Base-by-base conservation (phyloP, 2,113 vertebrate species). In the Centropristis striata region DNA sequence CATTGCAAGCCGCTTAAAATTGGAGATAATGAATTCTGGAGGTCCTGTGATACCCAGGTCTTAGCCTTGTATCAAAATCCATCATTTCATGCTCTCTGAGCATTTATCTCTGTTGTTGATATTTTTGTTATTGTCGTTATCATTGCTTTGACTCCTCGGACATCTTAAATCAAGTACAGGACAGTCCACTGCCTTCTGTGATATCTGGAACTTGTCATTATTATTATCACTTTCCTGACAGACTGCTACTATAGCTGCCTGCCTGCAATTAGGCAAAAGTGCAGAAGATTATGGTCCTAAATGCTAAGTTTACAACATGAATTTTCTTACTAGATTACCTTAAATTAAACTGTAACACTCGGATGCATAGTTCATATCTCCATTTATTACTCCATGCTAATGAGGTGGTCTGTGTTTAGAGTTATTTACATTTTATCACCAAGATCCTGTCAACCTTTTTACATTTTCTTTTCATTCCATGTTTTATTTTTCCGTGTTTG, bases 401-500 rank as follows among this genome's bases (percentile, higher is more conserved):
- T 61, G 37, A 71, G n/a, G 15, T 54, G 25, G 36, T 21, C 4
- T 41, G 27, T 18, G 9, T 63, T 63, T 44, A 58, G 37, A 81
- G 32, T 65, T 55, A 39, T 61, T 68, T 39, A n/a, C 64, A 79
- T 81, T 89, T 72, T 49, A 55, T 80, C 74, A 66, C 57, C 41
- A 71, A 82, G 65, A 76, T 61, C 79, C 72, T 88, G 59, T 71
- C 80, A 80, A 47, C 78, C 84, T 80, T 92, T 94, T 94, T 65
- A 57, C 88, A 92, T 90, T 96, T 92, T 78, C 63, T 94, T 94
- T 96, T 88, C 94, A 93, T 95, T 92, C 79, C 92, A 92, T 96
- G 93, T 87, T 90, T 92, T 86, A 74, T 97, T 95, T 95, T 84
- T 90, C 94, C 96, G 50, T 96, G 86, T 92, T 90, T 95, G 95